A percentile compares a stretch with the other conserved stretches of the same genome.
Conservation (phyloP, 2,888 invertebrate genomes). For the Ashinkailepas kermadecensis region DNA sequence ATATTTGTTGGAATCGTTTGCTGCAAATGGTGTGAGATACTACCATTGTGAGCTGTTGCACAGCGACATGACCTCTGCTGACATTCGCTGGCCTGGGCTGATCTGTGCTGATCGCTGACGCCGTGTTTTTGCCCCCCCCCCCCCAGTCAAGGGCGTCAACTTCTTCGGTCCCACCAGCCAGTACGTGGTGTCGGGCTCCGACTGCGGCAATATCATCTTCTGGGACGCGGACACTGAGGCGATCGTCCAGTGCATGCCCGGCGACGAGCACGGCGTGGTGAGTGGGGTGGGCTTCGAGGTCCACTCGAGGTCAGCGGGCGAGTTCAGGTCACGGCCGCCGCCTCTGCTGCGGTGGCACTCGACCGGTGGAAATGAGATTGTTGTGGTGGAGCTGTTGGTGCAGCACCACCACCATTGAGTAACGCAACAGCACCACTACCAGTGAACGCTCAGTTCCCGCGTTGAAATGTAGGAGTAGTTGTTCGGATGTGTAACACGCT, state of each 20-base stretch:
- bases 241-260: slow-evolving; percentile 80
- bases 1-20: too few relatives aligned
- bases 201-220: slow-evolving; percentile 75
- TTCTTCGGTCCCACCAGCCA: slow-evolving; percentile 89
- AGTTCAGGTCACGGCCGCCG: too few relatives aligned
- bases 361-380: too few relatives aligned
- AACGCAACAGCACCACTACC: too few relatives aligned
- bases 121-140: not conserved
- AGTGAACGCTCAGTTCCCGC: too few relatives aligned
- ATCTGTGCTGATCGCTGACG: not conserved
- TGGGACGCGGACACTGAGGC: slow-evolving; percentile 85
- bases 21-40: too few relatives aligned
- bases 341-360: too few relatives aligned
- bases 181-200: slow-evolving; percentile 86
- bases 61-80: not conserved
- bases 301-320: not conserved
- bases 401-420: too few relatives aligned
- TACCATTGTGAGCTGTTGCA: too few relatives aligned
- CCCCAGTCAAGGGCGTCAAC: slow-evolving; percentile 76
- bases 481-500: too few relatives aligned
- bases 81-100: not conserved
- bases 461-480: too few relatives aligned
- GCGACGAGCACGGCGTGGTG: slow-evolving; percentile 75
- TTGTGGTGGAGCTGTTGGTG: too few relatives aligned
- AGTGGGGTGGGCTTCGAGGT: slow-evolving; percentile 40